Evolutionary conservation across 1,140 invertebrate genomes (phyloP), one percentile per base, ranked within the genome.

Genomic region (Drosophila asahinai): DNA sequence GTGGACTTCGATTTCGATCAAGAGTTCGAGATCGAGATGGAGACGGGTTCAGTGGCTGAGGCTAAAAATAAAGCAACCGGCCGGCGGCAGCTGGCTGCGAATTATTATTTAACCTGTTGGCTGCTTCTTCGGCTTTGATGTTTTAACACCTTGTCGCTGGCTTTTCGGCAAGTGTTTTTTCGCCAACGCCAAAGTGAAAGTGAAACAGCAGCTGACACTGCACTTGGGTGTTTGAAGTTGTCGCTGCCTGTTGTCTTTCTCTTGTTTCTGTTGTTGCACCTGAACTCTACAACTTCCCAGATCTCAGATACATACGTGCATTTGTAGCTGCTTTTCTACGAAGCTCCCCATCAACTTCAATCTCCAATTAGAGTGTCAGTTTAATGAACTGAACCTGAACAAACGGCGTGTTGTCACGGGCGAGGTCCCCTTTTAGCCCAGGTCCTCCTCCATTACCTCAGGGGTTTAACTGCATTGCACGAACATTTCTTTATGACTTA

Each of bases 281-380:
- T 89, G 86, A 89, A 89, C 84, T 89, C 76, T 70, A 87, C 68
- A 72, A 84, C 86, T 81, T 78, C 72, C 51, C 51, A 38, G 79
- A 76, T 65, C 67, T 64, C 70, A 64, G 48, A 66, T 75, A 63
- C 54, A 68, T 30, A 55, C 17, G 77, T 81, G 66, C 67, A 71
- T 80, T 60, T 75, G 42, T 70, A 76, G 80, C 63, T 83, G 70
- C 66, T 84, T 77, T 87, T 70, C 86, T 81, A 67, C 86, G 81
- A 89, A 89, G 58, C 70, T 42, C 36, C 19, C 68, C 74, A 74
- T 87, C 84, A 87, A 81, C 86, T 90, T 84, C 86, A 84, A 71
- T 79, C 84, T 87, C 77, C 84, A 89, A 89, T 89, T 89, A 90
- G 86, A 89, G 84, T 90, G 86, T 76, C 84, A 81, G 84, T 89